phyloP scores from a whole-genome alignment of 2,113 vertebrate genomes.

The Rutilus rutilus region DNA sequence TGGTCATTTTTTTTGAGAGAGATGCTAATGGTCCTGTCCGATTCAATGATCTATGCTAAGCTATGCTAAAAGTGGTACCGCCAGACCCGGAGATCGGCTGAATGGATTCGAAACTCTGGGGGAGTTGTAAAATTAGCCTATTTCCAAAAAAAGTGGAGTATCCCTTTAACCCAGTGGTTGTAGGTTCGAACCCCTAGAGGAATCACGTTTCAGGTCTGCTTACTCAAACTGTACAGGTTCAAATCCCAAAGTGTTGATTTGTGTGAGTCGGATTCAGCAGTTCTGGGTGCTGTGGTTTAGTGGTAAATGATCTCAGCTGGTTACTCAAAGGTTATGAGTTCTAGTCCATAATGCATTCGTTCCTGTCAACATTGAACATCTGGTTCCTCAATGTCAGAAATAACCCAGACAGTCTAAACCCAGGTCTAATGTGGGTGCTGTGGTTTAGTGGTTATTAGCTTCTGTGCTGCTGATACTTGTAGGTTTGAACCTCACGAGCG shows the following conservation, averaged over 20 bases:
- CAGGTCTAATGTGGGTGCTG: not conserved
- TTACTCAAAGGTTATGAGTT: not conserved
- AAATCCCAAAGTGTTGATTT: not conserved
- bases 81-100: too few relatives aligned
- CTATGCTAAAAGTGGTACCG: too few relatives aligned
- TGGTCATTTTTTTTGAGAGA: too few relatives aligned
- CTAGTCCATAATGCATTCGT: not conserved
- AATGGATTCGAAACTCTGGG: too few relatives aligned
- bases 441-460: not conserved
- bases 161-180: not conserved
- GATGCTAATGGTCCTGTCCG: too few relatives aligned
- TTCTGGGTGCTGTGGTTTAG: too few relatives aligned
- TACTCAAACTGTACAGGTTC: not conserved
- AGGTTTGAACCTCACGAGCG: not conserved
- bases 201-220: not conserved
- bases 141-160: too few relatives aligned
- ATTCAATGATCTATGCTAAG: too few relatives aligned
- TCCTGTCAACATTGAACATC: not conserved
- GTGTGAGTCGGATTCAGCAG: not conserved
- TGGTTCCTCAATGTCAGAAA: not conserved
- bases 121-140: too few relatives aligned
- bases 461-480: not conserved
- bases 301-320: too few relatives aligned
- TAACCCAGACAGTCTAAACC: too few relatives aligned
- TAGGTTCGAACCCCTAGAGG: not conserved